Conservation (phyloP, 2,888 invertebrate species). For the Lasioglossum calceatum region DNA sequence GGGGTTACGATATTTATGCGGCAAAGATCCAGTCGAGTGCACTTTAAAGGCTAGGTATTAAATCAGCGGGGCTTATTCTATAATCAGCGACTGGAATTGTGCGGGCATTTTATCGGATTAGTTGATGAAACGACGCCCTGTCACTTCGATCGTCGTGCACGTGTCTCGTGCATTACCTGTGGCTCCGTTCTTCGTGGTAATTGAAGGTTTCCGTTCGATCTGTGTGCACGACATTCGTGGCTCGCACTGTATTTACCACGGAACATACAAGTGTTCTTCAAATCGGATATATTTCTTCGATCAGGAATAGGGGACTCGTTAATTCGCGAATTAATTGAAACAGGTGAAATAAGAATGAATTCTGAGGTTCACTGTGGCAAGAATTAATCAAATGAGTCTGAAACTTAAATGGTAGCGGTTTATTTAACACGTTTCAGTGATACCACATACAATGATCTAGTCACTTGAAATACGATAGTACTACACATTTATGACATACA, state of each 20-base stretch:
- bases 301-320: neutral
- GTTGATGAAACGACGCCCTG: conserved; percentile 26
- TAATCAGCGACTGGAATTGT: conserved; percentile 38
- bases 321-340: too few relatives aligned
- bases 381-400: neutral
- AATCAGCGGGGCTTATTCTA: conserved; percentile 37
- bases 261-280: neutral
- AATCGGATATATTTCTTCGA: too few relatives aligned
- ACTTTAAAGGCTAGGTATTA: conserved; percentile 30
- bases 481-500: neutral
- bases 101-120: conserved; percentile 48
- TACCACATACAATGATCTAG: neutral
- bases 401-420: neutral
- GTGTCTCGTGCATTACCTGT: neutral
- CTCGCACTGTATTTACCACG: neutral
- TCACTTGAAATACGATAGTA: neutral
- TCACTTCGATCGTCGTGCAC: neutral
- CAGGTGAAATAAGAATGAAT: neutral
- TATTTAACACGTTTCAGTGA: neutral
- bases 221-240: neutral
- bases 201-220: neutral
- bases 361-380: neutral
- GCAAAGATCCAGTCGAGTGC: conserved; percentile 26
- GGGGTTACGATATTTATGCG: conserved; percentile 39
- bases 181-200: neutral